These are phyloP conservation scores for Hormiphora californensis DNA, from an alignment of 37 sponge, comb jelly and placozoan species.

Conservation along the genomic window DNA sequence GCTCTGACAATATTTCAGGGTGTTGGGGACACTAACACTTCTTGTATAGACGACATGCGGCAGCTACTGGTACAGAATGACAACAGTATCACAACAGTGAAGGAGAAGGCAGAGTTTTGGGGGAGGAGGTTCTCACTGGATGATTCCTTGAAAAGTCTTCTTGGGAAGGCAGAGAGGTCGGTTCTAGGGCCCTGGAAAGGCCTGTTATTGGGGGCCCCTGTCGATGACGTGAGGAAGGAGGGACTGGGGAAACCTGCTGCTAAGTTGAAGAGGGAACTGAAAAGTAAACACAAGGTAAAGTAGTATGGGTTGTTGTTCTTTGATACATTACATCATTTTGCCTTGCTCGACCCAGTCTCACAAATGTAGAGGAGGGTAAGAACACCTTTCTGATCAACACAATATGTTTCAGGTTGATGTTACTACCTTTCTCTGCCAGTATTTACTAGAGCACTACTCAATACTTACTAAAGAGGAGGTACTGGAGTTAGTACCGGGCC, in stretches of 20 bases:
- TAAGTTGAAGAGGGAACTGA: background rate
- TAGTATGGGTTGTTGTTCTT: background rate
- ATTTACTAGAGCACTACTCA: too few relatives aligned
- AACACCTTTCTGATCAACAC: too few relatives aligned
- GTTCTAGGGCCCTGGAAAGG: constrained; percentile 35
- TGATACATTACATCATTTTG: too few relatives aligned
- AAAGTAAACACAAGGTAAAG: background rate
- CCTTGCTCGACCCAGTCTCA: too few relatives aligned
- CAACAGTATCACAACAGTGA: background rate
- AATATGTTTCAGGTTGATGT: too few relatives aligned
- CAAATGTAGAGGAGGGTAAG: too few relatives aligned
- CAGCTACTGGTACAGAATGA: background rate
- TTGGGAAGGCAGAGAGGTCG: background rate
- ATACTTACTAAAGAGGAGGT: too few relatives aligned
- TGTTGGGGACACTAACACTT: constrained; percentile 32
- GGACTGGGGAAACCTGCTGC: background rate
- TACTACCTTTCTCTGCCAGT: too few relatives aligned
- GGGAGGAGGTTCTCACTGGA: background rate
- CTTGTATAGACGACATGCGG: constrained; percentile 32
- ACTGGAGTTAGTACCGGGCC: too few relatives aligned
- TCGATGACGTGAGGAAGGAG: background rate
- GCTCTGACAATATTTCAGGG: background rate
- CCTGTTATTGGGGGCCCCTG: background rate
- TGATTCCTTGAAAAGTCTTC: background rate
- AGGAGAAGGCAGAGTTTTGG: constrained; percentile 34